A percentile compares a stretch with the other conserved stretches of the same genome.
Conservation (phyloP, 2,888 invertebrate genomes). For the Limnephilus marmoratus region DNA sequence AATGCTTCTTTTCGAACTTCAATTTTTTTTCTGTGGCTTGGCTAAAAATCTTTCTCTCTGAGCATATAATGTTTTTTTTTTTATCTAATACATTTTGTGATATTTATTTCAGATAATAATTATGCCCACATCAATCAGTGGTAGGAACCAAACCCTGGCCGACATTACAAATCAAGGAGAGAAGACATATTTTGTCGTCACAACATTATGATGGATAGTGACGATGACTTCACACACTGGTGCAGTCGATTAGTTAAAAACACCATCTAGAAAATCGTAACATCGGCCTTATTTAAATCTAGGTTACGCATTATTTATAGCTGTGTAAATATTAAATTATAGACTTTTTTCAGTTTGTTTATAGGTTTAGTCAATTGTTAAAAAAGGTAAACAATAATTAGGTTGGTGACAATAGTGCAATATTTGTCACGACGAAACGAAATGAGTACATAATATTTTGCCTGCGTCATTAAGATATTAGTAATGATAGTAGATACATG, state of each 20-base stretch:
- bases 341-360: background rate
- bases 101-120: constrained; percentile 2
- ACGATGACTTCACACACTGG: background rate
- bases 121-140: background rate
- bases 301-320: background rate
- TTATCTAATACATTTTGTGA: background rate
- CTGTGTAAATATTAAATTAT: background rate
- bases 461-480: background rate
- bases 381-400: background rate
- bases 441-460: background rate
- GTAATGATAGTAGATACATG: too few species aligned
- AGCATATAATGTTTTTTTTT: background rate
- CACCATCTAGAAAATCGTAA: background rate
- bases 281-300: background rate
- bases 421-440: background rate
- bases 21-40: background rate
- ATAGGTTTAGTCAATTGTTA: background rate
- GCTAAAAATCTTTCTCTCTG: background rate
- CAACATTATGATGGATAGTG: background rate
- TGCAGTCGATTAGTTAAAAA: background rate
- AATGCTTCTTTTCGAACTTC: background rate
- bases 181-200: background rate
- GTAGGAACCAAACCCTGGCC: background rate
- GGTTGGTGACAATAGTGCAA: constrained; percentile 2
- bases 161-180: background rate